A percentile compares a stretch with the other conserved stretches of the same genome.
Evolutionary conservation across 2,888 invertebrate genomes (phyloP).

Genomic region (Galeruca laticollis): DNA sequence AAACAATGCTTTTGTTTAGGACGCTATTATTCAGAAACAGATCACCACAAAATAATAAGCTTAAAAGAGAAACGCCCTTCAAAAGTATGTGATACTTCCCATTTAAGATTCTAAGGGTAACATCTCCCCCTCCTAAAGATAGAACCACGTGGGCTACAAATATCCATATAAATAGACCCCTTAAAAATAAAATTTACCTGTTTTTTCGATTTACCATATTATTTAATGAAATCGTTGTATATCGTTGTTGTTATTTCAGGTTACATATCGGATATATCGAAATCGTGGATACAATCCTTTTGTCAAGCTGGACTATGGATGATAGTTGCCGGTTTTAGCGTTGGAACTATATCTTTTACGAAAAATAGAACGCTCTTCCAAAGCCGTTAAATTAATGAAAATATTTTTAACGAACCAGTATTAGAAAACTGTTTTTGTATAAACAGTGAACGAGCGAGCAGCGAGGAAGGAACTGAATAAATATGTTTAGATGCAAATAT

Average conservation of each 20-base stretch:
- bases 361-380: slow-evolving; percentile 75
- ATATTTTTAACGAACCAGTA: background rate
- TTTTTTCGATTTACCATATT: no score
- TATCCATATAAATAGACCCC: no score
- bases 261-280: slow-evolving; percentile 75
- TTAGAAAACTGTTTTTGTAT: background rate
- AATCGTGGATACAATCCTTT: slow-evolving; percentile 82
- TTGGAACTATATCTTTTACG: slow-evolving; percentile 76
- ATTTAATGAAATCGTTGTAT: background rate
- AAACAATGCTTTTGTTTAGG: no score
- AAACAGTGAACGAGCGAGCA: background rate
- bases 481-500: background rate
- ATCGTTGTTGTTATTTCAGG: slow-evolving; percentile 41
- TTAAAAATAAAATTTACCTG: no score
- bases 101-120: no score
- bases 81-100: no score
- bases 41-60: no score
- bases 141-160: no score
- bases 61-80: no score
- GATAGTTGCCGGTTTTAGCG: slow-evolving; percentile 79
- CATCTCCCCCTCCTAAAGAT: no score
- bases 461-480: background rate
- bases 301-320: slow-evolving; percentile 86
- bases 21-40: no score
- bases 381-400: slow-evolving; percentile 35